A percentile compares a stretch with the other conserved stretches of the same genome.
These are phyloP conservation scores for Sclerurus mexicanus DNA, from an alignment of 2,113 vertebrate genomes.

Conservation along the genomic window DNA sequence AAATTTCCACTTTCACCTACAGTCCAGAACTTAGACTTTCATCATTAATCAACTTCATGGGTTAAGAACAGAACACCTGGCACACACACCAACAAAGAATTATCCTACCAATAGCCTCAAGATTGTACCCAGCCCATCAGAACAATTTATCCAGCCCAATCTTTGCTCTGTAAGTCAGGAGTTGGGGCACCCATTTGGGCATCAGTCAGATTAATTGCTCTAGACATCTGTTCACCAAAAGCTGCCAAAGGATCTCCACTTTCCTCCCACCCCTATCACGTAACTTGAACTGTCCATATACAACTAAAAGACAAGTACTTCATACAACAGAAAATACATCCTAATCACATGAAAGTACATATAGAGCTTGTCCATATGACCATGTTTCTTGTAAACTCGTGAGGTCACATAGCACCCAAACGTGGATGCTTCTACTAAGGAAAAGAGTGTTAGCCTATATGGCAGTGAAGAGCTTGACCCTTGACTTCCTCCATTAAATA, in stretches of 20 bases:
- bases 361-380: neutral
- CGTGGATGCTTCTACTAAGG: neutral
- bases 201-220: neutral
- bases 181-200: neutral
- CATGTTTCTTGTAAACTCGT: neutral
- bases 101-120: neutral
- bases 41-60: neutral
- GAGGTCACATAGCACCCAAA: neutral
- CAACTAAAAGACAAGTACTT: neutral
- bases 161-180: neutral
- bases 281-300: neutral
- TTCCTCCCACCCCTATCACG: accelerated
- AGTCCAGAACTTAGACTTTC: neutral
- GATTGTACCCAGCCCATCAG: neutral
- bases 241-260: neutral
- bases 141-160: neutral
- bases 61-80: neutral
- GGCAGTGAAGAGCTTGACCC: neutral
- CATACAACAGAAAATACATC: neutral
- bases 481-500: neutral
- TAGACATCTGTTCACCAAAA: neutral
- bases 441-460: neutral
- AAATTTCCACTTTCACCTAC: neutral
- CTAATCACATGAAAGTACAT: neutral
- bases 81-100: neutral